Conservation (phyloP, 1,140 invertebrate species). For the Oryzaephilus surinamensis region DNA sequence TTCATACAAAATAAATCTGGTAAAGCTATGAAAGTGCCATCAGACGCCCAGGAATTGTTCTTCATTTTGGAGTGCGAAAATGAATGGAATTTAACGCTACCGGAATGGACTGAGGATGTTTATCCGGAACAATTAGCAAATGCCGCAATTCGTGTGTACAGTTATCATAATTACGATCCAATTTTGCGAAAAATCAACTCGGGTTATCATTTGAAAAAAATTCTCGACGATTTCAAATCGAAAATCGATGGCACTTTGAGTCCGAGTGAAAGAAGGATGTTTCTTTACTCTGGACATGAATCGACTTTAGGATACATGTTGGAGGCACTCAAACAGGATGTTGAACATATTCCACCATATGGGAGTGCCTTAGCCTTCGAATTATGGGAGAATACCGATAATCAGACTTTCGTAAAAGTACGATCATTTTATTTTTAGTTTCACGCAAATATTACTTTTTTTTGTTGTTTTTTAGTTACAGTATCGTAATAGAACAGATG, state of each 20-base stretch:
- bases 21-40: constrained; percentile 15
- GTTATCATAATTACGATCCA: constrained; percentile 17
- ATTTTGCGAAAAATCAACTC: constrained; percentile 11
- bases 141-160: constrained; percentile 14
- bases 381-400: constrained; percentile 21
- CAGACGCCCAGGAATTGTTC: constrained; percentile 20
- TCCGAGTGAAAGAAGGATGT: constrained; percentile 15
- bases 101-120: constrained; percentile 25
- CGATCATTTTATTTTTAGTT: no score
- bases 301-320: constrained; percentile 18
- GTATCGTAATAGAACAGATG: no score
- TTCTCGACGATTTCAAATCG: constrained; percentile 16
- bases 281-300: constrained; percentile 24
- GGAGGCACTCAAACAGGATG: constrained; percentile 12
- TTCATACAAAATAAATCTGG: constrained; percentile 24
- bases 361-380: no score
- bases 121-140: constrained; percentile 22
- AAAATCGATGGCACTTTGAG: constrained; percentile 6
- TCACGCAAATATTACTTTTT: no score
- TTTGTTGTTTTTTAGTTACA: no score
- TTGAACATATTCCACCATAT: constrained; percentile 20
- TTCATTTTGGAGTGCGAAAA: constrained; percentile 22
- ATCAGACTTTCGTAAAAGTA: no score
- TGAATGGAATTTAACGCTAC: constrained; percentile 24
- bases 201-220: constrained; percentile 19